Evolutionary conservation across 1,140 invertebrate genomes (phyloP), one percentile per base, ranked within the genome.

Genomic region (Helicoverpa armigera): DNA sequence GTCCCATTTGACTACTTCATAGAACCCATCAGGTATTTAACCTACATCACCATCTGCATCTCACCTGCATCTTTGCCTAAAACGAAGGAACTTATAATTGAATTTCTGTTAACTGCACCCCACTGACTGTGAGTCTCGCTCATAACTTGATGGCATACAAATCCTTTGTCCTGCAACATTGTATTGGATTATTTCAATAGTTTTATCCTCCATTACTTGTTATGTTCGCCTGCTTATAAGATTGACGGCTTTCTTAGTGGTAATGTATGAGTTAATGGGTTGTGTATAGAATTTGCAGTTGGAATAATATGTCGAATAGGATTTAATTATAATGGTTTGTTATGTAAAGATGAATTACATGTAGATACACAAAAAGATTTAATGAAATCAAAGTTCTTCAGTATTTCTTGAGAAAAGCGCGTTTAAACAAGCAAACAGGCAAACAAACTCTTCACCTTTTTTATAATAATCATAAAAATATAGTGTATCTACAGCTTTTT

Each of bases 81-180:
- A 83, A 91, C 87, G 86, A 90, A 87, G 90, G 90, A 93, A 94
- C 85, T 93, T 94, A 92, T 94, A 94, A 94, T 94, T 94, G 92
- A 94, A 94, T 92, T 92, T 91, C 90, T 89, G 91, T 93, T 93
- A 94, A 94, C 88, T 88, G 86, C 87, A 85, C 92, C 90, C 93
- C 72, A 81, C 84, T 86, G 92, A 91, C 88, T 90, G 87, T 89
- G 87, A 88, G 86, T 86, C 83, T 83, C 65, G 85, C 85, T 86
- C 88, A 89, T 92, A 92, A 92, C 91, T 87, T 81, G 86, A 90
- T 89, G 84, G 81, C 81, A 85, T 75, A 84, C 84, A 84, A 80
- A 58, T 82, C 82, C 87, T 88, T 88, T 88, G 87, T 88, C 80
- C 83, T 35, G 79, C 84, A 75, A 88, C 87, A 88, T 81, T 87